Percentiles rank a stretch among this genome's conserved stretches.
phyloP scores from a whole-genome alignment of 2,797 vertebrate species.

The Melanotaenia boesemani region DNA sequence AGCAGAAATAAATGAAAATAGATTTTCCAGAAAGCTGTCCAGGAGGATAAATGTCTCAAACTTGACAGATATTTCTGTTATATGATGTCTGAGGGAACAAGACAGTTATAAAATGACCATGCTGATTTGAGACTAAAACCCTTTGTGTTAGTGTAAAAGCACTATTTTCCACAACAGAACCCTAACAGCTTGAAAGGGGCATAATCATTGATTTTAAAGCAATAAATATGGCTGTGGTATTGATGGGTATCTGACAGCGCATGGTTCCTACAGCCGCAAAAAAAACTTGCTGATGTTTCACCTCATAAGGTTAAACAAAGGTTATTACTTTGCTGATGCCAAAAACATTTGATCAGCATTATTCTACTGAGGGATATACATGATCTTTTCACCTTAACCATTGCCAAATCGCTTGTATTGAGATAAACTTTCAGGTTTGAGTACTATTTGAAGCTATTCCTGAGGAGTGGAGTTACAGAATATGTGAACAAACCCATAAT shows the following conservation, averaged over 20 bases:
- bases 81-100: constrained; percentile 45
- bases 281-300: constrained; percentile 36
- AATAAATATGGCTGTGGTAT: constrained; percentile 35
- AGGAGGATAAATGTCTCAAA: constrained; percentile 67
- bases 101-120: constrained; percentile 45
- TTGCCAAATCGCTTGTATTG: not conserved
- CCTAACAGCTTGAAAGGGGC: constrained; percentile 42
- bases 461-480: constrained; percentile 5
- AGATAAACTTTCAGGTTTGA: not conserved
- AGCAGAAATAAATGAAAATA: constrained; percentile 49
- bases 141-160: constrained; percentile 44
- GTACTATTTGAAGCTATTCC: constrained; percentile 2
- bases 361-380: not conserved
- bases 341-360: not conserved
- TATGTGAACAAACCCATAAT: constrained; percentile 46
- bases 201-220: constrained; percentile 43
- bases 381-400: not conserved
- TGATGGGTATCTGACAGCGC: constrained; percentile 28
- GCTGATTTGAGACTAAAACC: constrained; percentile 42
- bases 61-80: constrained; percentile 23
- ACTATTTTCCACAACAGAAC: constrained; percentile 26
- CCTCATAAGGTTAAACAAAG: constrained; percentile 2
- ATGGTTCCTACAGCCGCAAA: constrained; percentile 4
- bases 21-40: constrained; percentile 60
- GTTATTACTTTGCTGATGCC: constrained; percentile 9